Conservation (phyloP, 2,797 vertebrate species). For the Amblyopsis hoosieri region DNA sequence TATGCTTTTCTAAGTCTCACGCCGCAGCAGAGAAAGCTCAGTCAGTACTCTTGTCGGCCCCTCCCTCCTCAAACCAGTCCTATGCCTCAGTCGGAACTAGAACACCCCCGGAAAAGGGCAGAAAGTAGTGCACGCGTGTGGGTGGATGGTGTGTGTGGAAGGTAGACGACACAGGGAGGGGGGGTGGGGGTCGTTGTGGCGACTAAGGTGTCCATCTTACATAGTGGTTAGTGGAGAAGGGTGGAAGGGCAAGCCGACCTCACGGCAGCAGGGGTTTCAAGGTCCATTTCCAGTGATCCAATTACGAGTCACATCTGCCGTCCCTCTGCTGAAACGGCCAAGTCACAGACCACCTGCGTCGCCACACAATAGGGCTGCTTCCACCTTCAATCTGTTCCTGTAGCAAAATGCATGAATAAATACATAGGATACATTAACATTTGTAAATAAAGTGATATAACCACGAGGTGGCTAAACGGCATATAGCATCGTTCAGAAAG, state of each 20-base stretch:
- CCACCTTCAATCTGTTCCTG: constrained; percentile 62
- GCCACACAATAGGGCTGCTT: constrained; percentile 26
- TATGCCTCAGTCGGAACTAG: constrained; percentile 24
- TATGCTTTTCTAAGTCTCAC: constrained; percentile 5
- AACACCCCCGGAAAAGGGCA: constrained; percentile 40
- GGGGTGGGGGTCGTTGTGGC: neutral
- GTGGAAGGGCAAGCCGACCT: constrained; percentile 31
- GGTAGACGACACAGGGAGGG: constrained; percentile 8
- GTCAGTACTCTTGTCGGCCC: neutral
- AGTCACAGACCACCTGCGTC: constrained; percentile 61
- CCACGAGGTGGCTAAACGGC: no score
- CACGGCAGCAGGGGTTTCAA: constrained; percentile 30
- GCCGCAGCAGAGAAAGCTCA: constrained; percentile 21
- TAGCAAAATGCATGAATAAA: neutral
- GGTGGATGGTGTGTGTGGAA: neutral
- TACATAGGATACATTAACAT: neutral
- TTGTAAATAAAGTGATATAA: no score
- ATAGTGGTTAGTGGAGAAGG: constrained; percentile 8
- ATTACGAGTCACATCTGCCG: constrained; percentile 66
- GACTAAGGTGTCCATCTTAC: constrained; percentile 45
- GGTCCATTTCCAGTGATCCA: constrained; percentile 66
- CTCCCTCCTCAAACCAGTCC: constrained; percentile 23
- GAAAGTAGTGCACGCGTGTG: constrained; percentile 13
- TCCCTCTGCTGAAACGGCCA: constrained; percentile 41
- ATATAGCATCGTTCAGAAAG: neutral